Percentiles rank a stretch among this genome's conserved stretches.
Evolutionary conservation across 92 coral and sea anemone species (phyloP).

Genomic region (Palythoa heliodiscus): DNA sequence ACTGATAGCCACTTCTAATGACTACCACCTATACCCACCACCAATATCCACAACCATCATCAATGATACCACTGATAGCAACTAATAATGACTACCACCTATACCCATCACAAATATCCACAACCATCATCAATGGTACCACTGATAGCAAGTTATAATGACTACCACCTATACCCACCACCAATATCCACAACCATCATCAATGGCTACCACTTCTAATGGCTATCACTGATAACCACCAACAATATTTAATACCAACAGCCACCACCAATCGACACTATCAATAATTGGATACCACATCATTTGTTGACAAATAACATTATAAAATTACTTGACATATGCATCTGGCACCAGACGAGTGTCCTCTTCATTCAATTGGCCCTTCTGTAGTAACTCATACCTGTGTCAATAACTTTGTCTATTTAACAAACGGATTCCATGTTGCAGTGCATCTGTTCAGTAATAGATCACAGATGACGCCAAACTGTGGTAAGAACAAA

Average conservation of each 20-base stretch:
- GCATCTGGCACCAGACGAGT: slow-evolving; percentile 43
- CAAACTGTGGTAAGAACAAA: too few species aligned
- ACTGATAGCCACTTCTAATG: background rate
- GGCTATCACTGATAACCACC: background rate
- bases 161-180: background rate
- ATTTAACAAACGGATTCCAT: background rate
- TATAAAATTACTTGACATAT: slow-evolving; percentile 17
- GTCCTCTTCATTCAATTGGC: slow-evolving; percentile 40
- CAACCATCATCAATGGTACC: background rate
- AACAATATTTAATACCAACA: background rate
- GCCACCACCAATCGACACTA: background rate
- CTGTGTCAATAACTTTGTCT: background rate
- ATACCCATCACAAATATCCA: too few species aligned
- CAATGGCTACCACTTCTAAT: background rate
- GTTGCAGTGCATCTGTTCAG: too few species aligned
- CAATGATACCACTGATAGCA: too few species aligned
- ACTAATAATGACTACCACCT: background rate
- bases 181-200: background rate
- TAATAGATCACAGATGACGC: too few species aligned
- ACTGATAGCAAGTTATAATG: background rate
- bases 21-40: background rate
- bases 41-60: background rate
- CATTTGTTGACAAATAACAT: background rate
- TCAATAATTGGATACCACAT: background rate
- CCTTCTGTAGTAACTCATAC: slow-evolving; percentile 40